phyloP scores from a whole-genome alignment of 2,113 vertebrate species.

The Cinclus mexicanus region DNA sequence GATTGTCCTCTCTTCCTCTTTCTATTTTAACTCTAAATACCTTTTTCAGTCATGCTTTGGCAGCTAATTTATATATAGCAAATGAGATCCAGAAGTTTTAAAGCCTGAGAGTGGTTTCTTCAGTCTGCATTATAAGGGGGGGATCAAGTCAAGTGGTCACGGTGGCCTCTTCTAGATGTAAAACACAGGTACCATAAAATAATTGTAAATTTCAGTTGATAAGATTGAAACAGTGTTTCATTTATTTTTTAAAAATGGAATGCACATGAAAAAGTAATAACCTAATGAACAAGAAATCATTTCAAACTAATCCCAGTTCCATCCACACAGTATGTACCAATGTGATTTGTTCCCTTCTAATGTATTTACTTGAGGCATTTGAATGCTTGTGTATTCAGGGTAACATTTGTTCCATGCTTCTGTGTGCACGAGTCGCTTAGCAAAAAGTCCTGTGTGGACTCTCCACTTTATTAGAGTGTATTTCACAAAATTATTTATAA shows the following conservation, averaged over 20 bases:
- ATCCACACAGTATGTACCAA: neutral
- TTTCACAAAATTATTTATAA: conserved; percentile 11
- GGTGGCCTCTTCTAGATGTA: neutral
- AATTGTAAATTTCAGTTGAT: neutral
- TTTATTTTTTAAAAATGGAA: neutral
- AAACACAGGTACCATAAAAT: neutral
- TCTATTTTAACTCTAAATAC: neutral
- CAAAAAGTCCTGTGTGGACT: neutral
- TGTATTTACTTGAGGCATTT: neutral
- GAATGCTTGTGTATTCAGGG: neutral
- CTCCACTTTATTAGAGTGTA: neutral
- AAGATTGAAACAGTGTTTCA: neutral
- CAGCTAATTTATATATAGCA: neutral
- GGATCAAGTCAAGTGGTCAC: neutral
- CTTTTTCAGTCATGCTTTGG: neutral
- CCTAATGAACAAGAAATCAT: neutral
- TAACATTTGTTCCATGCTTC: neutral
- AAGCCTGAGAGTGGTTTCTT: neutral
- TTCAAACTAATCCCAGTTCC: neutral
- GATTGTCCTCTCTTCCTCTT: neutral
- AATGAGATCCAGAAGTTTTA: neutral
- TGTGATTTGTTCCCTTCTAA: neutral
- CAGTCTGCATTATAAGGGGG: neutral
- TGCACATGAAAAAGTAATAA: neutral
- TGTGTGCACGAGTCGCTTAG: neutral